Conservation (phyloP, 2,797 vertebrate genomes). For the Euphonia xanthogaster region DNA sequence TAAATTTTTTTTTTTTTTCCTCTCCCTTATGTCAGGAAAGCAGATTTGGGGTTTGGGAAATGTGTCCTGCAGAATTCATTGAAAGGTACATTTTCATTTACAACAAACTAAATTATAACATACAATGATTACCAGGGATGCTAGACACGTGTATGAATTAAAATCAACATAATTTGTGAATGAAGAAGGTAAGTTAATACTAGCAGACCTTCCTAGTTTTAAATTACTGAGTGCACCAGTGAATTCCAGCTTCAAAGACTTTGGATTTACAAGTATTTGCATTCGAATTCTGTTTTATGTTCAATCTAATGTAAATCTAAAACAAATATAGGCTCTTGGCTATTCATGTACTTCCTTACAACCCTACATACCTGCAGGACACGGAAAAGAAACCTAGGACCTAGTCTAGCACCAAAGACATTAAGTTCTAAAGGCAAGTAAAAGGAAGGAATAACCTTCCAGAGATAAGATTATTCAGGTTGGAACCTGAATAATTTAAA, state of each 20-base stretch:
- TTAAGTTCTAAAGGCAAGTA: neutral
- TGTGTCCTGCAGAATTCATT: neutral
- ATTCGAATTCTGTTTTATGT: neutral
- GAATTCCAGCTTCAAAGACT: neutral
- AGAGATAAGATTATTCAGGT: neutral
- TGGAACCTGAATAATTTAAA: neutral
- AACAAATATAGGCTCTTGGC: neutral
- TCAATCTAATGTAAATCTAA: neutral
- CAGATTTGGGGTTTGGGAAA: neutral
- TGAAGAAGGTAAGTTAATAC: neutral
- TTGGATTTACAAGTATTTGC: slow-evolving; percentile 44
- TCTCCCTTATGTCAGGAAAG: neutral
- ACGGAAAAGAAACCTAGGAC: neutral
- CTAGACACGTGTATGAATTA: neutral
- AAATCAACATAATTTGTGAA: neutral
- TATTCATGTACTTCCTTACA: neutral
- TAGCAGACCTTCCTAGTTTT: neutral
- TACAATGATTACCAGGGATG: neutral
- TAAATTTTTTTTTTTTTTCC: neutral
- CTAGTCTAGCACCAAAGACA: neutral
- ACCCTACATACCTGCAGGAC: neutral
- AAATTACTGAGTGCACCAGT: neutral
- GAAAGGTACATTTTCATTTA: neutral
- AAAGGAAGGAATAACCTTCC: neutral
- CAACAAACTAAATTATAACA: neutral